These are phyloP conservation scores for Varecia variegata DNA, from an alignment of 2,797 vertebrate species.

Conservation along the genomic window DNA sequence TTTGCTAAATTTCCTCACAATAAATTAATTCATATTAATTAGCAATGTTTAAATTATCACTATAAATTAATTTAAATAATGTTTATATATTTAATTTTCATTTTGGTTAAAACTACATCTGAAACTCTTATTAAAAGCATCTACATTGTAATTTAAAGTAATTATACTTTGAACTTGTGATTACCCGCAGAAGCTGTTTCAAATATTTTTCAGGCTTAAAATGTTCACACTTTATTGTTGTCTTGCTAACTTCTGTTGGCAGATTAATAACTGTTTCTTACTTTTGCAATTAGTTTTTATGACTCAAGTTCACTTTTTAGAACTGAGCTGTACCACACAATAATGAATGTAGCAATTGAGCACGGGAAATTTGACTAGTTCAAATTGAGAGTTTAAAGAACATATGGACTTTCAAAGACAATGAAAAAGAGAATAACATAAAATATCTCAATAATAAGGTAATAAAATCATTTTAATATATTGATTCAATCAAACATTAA, in stretches of 20 bases:
- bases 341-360: not conserved
- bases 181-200: not conserved
- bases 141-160: not conserved
- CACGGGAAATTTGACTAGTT: not conserved
- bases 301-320: not conserved
- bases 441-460: not conserved
- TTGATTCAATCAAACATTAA: not conserved
- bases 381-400: not conserved
- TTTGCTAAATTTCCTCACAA: not conserved
- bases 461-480: not conserved
- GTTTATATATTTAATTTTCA: not conserved
- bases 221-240: not conserved
- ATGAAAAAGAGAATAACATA: not conserved
- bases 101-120: not conserved
- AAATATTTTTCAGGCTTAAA: not conserved
- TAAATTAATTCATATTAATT: not conserved
- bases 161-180: not conserved
- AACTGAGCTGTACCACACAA: not conserved
- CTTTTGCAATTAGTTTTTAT: not conserved
- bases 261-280: not conserved
- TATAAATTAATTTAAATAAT: not conserved
- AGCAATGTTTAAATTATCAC: not conserved
- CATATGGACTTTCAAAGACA: not conserved
- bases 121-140: not conserved
- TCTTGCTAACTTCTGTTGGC: not conserved